Percentiles rank a stretch among this genome's conserved stretches.
phyloP scores from a whole-genome alignment of 1,140 invertebrate genomes.

The Drosophila teissieri region DNA sequence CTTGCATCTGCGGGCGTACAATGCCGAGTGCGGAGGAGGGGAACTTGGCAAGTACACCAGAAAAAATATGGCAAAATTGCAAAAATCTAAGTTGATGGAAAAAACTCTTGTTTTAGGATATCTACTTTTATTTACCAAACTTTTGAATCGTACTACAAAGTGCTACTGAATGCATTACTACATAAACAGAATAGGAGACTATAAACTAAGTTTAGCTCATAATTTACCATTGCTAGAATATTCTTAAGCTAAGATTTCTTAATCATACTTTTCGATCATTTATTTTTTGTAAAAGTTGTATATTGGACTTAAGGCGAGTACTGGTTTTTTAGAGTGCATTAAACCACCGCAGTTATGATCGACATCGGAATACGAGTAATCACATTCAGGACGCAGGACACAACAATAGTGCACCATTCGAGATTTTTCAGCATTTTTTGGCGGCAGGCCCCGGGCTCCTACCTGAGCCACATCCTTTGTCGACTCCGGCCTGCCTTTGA shows the following conservation, averaged over 20 bases:
- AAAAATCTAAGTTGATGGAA: neutral
- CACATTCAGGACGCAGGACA: conserved; percentile 55
- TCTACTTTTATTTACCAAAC: too few relatives aligned
- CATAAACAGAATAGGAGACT: too few relatives aligned
- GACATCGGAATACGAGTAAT: conserved; percentile 58
- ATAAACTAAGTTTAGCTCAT: too few relatives aligned
- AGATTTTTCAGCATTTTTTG: conserved; percentile 58
- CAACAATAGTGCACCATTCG: conserved; percentile 72
- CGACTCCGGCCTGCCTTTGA: conserved; percentile 53
- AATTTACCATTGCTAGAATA: too few relatives aligned
- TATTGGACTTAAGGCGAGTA: too few relatives aligned
- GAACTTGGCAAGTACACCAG: conserved; percentile 23
- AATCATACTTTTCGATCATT: neutral
- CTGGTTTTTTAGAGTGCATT: conserved; percentile 9
- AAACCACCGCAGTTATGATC: conserved; percentile 38
- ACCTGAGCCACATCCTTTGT: conserved; percentile 68
- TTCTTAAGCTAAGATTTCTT: too few relatives aligned
- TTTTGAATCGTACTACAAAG: too few relatives aligned
- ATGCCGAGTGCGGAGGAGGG: conserved; percentile 39
- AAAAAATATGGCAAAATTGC: neutral
- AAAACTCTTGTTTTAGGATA: too few relatives aligned
- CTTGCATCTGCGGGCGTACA: conserved; percentile 79
- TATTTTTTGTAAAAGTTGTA: too few relatives aligned
- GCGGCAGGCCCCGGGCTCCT: conserved; percentile 60
- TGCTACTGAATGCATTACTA: too few relatives aligned